phyloP scores from a whole-genome alignment of 2,797 vertebrate species.

The Myripristis jacobus region DNA sequence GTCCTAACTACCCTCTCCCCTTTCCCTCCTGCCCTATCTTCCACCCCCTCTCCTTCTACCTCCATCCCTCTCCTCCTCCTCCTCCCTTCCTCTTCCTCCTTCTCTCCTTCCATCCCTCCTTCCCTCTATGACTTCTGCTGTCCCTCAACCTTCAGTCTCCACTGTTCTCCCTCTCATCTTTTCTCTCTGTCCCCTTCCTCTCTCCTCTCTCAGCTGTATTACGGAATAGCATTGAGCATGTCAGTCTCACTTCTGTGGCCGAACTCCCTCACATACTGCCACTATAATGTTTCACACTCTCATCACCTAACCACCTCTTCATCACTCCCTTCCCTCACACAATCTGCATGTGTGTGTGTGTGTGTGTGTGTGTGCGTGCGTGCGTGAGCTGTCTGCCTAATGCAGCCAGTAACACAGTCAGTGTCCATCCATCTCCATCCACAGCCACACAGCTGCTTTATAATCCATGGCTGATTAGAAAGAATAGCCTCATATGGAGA shows the following conservation, averaged over 20 bases:
- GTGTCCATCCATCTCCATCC: constrained; percentile 63
- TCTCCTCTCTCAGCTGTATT: constrained; percentile 58
- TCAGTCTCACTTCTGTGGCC: constrained; percentile 47
- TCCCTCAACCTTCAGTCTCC: constrained; percentile 51
- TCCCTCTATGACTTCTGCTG: constrained; percentile 36
- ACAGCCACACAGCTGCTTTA: constrained; percentile 47
- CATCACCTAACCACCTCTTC: constrained; percentile 44
- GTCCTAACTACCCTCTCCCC: constrained; percentile 55
- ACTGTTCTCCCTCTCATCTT: constrained; percentile 30
- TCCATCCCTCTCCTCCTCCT: constrained; percentile 53
- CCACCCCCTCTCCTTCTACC: constrained; percentile 45
- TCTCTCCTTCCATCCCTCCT: constrained; percentile 29
- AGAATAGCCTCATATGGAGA: constrained; percentile 64
- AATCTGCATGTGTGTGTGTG: constrained; percentile 8
- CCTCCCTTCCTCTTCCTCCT: constrained; percentile 28
- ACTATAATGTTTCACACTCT: constrained; percentile 54
- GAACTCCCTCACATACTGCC: constrained; percentile 45
- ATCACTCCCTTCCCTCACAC: constrained; percentile 47
- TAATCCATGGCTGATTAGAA: constrained; percentile 72
- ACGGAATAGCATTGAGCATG: constrained; percentile 60
- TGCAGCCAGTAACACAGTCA: constrained; percentile 29
- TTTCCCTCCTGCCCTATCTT: neutral
- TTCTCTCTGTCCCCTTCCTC: constrained; percentile 36
- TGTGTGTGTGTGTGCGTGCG: constrained; percentile 16
- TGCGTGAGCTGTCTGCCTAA: constrained; percentile 15